A percentile compares a stretch with the other conserved stretches of the same genome.
Evolutionary conservation across 1,140 invertebrate species (phyloP).

Genomic region (Aradophagus sp.): DNA sequence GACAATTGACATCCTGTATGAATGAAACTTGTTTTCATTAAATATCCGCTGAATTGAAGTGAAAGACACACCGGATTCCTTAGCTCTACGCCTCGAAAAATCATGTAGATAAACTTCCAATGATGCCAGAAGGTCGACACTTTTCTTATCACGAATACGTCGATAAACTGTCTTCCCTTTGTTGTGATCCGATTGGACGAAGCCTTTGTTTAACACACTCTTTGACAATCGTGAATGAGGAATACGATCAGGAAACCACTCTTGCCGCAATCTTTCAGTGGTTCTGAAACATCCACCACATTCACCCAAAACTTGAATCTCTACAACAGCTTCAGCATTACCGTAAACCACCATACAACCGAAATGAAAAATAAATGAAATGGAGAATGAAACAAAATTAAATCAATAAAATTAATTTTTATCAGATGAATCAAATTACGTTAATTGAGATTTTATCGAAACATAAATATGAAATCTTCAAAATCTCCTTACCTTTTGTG

Average conservation of each 20-base stretch:
- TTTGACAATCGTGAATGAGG: slow-evolving; percentile 6
- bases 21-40: slow-evolving; percentile 11
- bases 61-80: slow-evolving; percentile 3
- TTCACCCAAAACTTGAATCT: slow-evolving; percentile 10
- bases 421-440: too few species aligned
- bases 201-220: slow-evolving; percentile 1
- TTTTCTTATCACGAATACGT: slow-evolving; percentile 7
- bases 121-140: slow-evolving; percentile 20
- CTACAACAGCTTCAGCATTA: slow-evolving; percentile 15
- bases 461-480: too few species aligned
- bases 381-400: too few species aligned
- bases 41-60: slow-evolving; percentile 8
- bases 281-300: not conserved
- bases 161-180: slow-evolving; percentile 2
- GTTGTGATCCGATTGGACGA: slow-evolving; percentile 19
- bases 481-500: too few species aligned
- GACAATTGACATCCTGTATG: slow-evolving; percentile 13
- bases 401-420: too few species aligned
- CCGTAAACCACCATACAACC: slow-evolving; percentile 15
- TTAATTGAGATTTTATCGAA: too few species aligned
- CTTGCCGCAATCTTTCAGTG: slow-evolving; percentile 2
- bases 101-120: slow-evolving; percentile 5
- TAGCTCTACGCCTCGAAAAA: slow-evolving; percentile 6
- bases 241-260: slow-evolving; percentile 11
- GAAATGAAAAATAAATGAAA: too few species aligned